Evolutionary conservation across 2,113 vertebrate genomes (phyloP).

Genomic region (Onychostoma macrolepis): DNA sequence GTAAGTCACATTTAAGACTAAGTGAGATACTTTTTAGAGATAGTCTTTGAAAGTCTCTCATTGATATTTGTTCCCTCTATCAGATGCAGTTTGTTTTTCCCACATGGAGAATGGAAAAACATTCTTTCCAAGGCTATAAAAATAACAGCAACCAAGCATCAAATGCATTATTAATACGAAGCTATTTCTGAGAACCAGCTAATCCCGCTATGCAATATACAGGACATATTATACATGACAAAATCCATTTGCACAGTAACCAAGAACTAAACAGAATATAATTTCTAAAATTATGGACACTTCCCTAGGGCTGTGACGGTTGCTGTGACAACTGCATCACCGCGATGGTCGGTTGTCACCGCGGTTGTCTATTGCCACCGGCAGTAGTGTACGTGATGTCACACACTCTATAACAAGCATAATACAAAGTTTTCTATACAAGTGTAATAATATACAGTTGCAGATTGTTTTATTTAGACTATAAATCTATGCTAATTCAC

Average conservation of each 20-base stretch:
- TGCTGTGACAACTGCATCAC: no score
- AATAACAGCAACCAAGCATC: conserved; percentile 36
- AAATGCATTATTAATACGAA: conserved; percentile 34
- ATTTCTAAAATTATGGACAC: neutral
- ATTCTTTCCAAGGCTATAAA: conserved; percentile 22
- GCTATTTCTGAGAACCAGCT: conserved; percentile 14
- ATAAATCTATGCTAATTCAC: no score
- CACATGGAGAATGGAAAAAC: conserved; percentile 6
- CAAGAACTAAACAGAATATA: neutral
- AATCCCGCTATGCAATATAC: conserved; percentile 8
- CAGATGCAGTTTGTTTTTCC: conserved; percentile 29
- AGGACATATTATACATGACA: conserved; percentile 22
- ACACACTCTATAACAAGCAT: no score
- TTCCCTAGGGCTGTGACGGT: no score
- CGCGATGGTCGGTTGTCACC: no score
- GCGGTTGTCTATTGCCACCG: no score
- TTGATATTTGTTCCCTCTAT: neutral
- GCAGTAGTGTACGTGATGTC: no score
- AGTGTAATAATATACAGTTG: no score
- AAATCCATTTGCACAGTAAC: neutral
- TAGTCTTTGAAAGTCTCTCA: conserved; percentile 42
- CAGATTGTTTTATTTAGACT: no score
- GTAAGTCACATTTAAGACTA: conserved; percentile 1
- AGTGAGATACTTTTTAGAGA: conserved; percentile 41
- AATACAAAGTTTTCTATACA: no score